These are phyloP conservation scores for Gibbula magus DNA, from an alignment of 2,888 invertebrate species.

Conservation along the genomic window DNA sequence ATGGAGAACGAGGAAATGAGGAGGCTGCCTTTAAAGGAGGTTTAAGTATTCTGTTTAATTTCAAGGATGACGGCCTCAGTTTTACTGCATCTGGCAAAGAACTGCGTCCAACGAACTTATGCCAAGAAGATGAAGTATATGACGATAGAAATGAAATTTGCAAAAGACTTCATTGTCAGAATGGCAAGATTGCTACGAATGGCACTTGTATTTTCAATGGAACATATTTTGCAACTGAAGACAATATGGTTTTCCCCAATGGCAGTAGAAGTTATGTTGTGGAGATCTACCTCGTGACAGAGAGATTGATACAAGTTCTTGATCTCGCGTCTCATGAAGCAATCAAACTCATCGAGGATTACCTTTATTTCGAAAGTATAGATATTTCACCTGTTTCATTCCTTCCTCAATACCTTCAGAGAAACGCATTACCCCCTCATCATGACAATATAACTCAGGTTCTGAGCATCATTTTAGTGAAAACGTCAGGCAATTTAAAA, in stretches of 20 bases:
- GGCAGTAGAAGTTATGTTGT: not conserved
- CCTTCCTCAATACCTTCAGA: too few species aligned
- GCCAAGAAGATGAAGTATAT: not conserved
- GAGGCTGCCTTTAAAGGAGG: not conserved
- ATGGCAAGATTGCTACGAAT: not conserved
- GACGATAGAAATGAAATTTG: not conserved
- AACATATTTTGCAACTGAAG: not conserved
- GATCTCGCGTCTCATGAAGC: too few species aligned
- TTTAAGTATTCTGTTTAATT: not conserved
- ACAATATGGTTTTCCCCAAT: not conserved
- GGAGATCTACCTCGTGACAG: too few species aligned
- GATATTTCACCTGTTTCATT: too few species aligned
- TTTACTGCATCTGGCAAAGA: not conserved
- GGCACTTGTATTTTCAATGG: slow-evolving; percentile 3
- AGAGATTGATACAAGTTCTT: too few species aligned
- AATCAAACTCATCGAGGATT: too few species aligned
- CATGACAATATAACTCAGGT: too few species aligned
- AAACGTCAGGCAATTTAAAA: too few species aligned
- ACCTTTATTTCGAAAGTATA: too few species aligned
- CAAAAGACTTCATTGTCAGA: not conserved
- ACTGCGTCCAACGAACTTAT: not conserved
- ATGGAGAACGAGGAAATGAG: not conserved
- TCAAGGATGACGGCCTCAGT: not conserved
- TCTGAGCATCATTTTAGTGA: too few species aligned
- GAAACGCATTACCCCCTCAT: too few species aligned